These are phyloP conservation scores for Clarias macrocephalus DNA, from an alignment of 2,113 vertebrate genomes.

Conservation along the genomic window DNA sequence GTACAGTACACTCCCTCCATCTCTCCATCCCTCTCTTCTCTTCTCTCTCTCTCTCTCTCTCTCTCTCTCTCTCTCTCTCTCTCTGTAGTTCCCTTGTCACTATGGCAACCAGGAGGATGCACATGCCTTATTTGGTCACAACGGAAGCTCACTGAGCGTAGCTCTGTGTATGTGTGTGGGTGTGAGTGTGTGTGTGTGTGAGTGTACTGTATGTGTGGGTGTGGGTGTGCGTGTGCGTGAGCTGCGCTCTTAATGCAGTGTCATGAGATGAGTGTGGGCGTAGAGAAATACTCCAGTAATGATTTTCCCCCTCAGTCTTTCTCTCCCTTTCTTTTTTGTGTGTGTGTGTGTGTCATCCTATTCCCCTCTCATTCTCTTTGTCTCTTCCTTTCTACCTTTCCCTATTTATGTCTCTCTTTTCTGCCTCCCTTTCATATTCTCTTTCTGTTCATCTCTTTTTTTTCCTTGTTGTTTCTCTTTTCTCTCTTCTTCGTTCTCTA, in stretches of 20 bases:
- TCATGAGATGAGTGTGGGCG: slow-evolving; percentile 25
- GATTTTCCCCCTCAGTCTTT: not conserved
- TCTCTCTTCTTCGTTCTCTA: not conserved
- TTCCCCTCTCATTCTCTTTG: not conserved
- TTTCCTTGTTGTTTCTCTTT: not conserved
- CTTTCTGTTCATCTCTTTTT: no score
- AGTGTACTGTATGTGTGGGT: not conserved
- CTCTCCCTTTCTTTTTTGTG: not conserved
- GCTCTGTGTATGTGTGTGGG: not conserved
- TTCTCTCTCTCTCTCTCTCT: slow-evolving; percentile 39
- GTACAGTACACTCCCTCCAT: slow-evolving; percentile 62
- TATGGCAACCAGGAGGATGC: slow-evolving; percentile 69
- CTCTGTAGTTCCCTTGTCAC: slow-evolving; percentile 59
- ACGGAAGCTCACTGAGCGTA: slow-evolving; percentile 56
- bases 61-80: slow-evolving; percentile 4
- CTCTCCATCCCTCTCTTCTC: not conserved
- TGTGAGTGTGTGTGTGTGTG: not conserved
- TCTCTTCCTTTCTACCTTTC: not conserved
- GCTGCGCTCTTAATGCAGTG: slow-evolving; percentile 18
- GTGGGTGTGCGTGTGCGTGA: slow-evolving; percentile 26
- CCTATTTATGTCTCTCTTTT: not conserved
- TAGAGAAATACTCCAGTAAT: slow-evolving; percentile 15
- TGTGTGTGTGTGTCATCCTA: no score
- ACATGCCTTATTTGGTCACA: slow-evolving; percentile 61
- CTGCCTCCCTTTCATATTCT: not conserved